Base-by-base conservation (phyloP, 2,888 invertebrate species). In the Cepaea hortensis region DNA sequence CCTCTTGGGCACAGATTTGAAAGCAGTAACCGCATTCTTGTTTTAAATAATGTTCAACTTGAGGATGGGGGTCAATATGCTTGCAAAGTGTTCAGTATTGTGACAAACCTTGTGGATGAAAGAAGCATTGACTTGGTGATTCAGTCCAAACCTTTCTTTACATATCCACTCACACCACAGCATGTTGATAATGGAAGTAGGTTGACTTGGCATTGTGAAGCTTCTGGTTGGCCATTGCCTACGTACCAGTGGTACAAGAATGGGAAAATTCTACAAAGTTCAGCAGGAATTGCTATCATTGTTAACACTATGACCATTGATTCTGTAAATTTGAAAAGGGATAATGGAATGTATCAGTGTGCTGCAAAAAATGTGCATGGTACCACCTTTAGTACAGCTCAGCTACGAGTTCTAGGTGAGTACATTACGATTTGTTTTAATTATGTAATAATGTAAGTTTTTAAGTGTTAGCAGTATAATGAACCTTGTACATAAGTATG, bases 271-370 rank as follows among this genome's bases (percentile, higher is more conserved):
- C 62, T 68, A 6, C 65, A 62, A 62, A 84, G 65, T 15, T 85
- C 87, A 23, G 82, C 87, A 15, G 87, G 89, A 13, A 87, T 91
- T 20, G 89, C 89, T 50, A 82, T 91, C 18, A 75, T 80, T 48
- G 84, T 82, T 70, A 93, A 93, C 85, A 88, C 89, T 4, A 76
- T 93, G 82, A 89, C 89, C 35, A 92, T 94, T 46, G 83, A 85
- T 3, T 85, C 87, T 70, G 84, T 91, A 0, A 89, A 91, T 61
- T 87, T 89, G 7, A 88, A 87, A 18, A 81, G 96, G 91, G 98
- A 99, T 94, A 96, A 97, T 84, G 99, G 97, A 68, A 98, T 98
- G 98, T 99, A 97, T 94, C 99, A 99, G 93, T 99, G 99, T 94
- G 96, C 97, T 91, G 98, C 98, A 0, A 85, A 96, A 86, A 99